A percentile compares a stretch with the other conserved stretches of the same genome.
Conservation (phyloP, 2,888 invertebrate species). For the Trachelus iudaicus region DNA sequence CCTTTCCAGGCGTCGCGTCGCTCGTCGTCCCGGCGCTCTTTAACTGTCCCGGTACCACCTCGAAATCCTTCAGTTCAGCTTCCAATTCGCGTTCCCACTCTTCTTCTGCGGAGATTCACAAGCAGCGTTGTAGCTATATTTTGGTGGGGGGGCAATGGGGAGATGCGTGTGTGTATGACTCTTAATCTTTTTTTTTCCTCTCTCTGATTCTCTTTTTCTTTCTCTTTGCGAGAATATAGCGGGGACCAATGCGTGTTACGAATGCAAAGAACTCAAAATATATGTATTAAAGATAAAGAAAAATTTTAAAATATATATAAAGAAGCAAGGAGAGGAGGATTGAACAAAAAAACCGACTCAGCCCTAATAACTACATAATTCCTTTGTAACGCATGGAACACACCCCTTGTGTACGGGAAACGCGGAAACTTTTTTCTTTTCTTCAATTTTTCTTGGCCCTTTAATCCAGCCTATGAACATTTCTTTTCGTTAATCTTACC, state of each 20-base stretch:
- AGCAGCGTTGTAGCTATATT: slow-evolving; percentile 61
- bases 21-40: slow-evolving; percentile 23
- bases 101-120: slow-evolving; percentile 73
- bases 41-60: slow-evolving; percentile 77
- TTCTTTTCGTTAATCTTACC: neutral
- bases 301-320: neutral
- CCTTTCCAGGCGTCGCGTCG: slow-evolving; percentile 56
- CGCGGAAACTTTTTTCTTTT: neutral
- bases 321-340: neutral
- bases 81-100: slow-evolving; percentile 97
- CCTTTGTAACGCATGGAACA: neutral
- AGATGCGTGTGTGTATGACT: slow-evolving; percentile 28
- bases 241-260: neutral
- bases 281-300: neutral
- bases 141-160: slow-evolving; percentile 46
- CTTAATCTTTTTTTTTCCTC: neutral
- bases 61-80: slow-evolving; percentile 94
- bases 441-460: neutral
- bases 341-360: neutral
- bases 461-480: neutral
- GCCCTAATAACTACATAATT: neutral
- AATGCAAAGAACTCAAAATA: neutral
- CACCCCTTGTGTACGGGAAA: neutral
- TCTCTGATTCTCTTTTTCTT: slow-evolving; percentile 4
- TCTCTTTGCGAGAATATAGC: neutral